Evolutionary conservation across 1,140 invertebrate genomes (phyloP).

Genomic region (Philotrypesis tridentata): DNA sequence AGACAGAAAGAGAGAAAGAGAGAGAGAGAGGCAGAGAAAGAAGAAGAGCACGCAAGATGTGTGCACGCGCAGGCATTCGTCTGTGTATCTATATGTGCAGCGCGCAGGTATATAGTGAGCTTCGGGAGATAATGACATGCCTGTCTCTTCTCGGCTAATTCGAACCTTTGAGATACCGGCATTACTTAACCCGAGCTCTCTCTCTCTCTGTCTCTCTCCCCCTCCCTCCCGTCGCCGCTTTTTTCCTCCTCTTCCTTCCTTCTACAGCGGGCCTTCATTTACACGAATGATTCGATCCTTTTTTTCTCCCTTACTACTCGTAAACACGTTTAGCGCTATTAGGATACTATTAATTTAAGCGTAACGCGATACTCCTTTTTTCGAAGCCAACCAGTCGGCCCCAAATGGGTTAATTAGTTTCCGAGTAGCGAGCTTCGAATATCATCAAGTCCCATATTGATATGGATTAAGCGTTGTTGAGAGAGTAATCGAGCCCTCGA

Average conservation of each 20-base stretch:
- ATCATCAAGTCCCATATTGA: no score
- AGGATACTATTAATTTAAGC: slow-evolving; percentile 36
- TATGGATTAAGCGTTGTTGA: no score
- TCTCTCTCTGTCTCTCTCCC: background rate
- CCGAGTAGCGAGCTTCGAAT: no score
- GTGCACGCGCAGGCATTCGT: slow-evolving; percentile 23
- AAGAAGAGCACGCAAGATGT: slow-evolving; percentile 34
- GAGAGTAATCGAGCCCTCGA: no score
- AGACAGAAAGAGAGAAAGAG: background rate
- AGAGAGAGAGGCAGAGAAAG: background rate
- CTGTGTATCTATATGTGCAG: background rate
- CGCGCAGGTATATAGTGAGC: slow-evolving; percentile 5
- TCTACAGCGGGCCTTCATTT: slow-evolving; percentile 29
- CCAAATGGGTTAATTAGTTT: background rate
- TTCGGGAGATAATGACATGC: slow-evolving; percentile 40
- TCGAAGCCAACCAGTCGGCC: no score
- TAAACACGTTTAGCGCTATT: slow-evolving; percentile 38
- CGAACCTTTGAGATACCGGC: slow-evolving; percentile 46
- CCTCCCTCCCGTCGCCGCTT: background rate
- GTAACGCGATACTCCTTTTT: slow-evolving; percentile 8
- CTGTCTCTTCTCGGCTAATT: slow-evolving; percentile 45
- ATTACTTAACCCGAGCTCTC: slow-evolving; percentile 33
- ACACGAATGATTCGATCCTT: slow-evolving; percentile 31
- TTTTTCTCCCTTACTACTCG: slow-evolving; percentile 22
- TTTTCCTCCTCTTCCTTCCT: background rate